Base-by-base conservation (phyloP, 2,113 vertebrate species). In the Candoia aspera region DNA sequence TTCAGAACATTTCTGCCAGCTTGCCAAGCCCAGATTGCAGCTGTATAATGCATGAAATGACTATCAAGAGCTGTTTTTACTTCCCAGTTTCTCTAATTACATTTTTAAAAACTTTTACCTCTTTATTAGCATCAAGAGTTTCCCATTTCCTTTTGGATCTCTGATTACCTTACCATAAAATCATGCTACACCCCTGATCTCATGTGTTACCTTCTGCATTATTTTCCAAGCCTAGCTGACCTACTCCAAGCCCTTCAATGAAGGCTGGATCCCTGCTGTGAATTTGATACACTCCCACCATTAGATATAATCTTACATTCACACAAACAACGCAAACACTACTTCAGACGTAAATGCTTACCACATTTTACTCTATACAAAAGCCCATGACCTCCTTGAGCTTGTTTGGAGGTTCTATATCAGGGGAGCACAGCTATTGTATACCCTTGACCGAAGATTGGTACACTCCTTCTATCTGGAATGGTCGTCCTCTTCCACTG, bases 101-200 rank as follows among this genome's bases (percentile, higher is more conserved):
- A 24, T 49, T 91, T 88, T 88, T 33, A 83, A 92, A 92, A 83
- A 33, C 24, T n/a, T 55, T 73, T 37, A 73, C 33, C 33, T 19
- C 29, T 86, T 42, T 83, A n/a, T 29, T 46, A 88, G 4, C 24
- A 15, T 29, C 19, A 64, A 42, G 49, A 4, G 21, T 88, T 23
- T 49, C 54, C 10, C 23, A 53, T 8, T 55, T 73, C n/a, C 26
- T 60, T 64, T 85, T 13, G 19, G 26, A 24, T 53, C 15, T 73
- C 68, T 2, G 15, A 73, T 37, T 37, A 37, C 6, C 6, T 37
- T 73, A 11, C 55, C 54, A n/a, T 12, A n/a, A 88, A 58, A 42
- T 23, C 54, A 8, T 23, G 24, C 19, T 24, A 54, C 1, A 5
- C 8, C 26, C 17, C 42, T 58, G 60, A 57, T 87, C 55, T 33